Conservation (phyloP, 2,888 invertebrate species). For the Trissolcus japonicus region DNA sequence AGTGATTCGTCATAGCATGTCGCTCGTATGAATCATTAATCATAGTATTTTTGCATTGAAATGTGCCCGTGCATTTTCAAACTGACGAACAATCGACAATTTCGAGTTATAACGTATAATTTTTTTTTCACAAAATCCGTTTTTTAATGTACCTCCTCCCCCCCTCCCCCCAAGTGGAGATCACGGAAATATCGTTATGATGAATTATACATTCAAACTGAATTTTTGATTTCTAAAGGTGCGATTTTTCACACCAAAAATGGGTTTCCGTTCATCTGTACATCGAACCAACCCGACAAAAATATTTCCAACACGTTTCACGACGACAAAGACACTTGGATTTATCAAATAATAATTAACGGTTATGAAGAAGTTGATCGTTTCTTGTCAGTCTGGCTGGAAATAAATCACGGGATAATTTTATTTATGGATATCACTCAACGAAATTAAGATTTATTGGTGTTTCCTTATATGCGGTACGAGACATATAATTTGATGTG, state of each 20-base stretch:
- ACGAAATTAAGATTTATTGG: conserved; percentile 16
- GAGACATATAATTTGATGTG: conserved; percentile 30
- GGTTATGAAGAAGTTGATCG: background rate
- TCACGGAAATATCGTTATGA: background rate
- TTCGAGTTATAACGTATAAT: conserved; percentile 18
- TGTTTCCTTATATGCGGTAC: conserved; percentile 21
- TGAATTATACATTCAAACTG: no score
- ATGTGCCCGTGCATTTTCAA: conserved; percentile 21
- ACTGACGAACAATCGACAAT: conserved; percentile 21
- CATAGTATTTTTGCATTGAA: conserved; percentile 41
- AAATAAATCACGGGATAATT: background rate
- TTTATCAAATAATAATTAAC: background rate
- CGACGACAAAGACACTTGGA: background rate
- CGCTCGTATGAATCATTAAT: conserved; percentile 47
- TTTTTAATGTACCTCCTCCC: conserved; percentile 7
- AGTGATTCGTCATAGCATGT: conserved; percentile 45
- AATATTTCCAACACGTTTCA: background rate
- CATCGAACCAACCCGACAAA: background rate
- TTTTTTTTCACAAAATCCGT: conserved; percentile 14
- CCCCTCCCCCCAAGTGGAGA: background rate
- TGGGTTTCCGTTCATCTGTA: no score
- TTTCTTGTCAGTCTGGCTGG: background rate
- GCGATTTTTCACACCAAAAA: no score
- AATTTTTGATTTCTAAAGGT: no score
- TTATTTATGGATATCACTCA: conserved; percentile 18